Evolutionary conservation across 2,113 vertebrate genomes (phyloP), one percentile per base, ranked within the genome.

Genomic region (Oxyruncus cristatus): DNA sequence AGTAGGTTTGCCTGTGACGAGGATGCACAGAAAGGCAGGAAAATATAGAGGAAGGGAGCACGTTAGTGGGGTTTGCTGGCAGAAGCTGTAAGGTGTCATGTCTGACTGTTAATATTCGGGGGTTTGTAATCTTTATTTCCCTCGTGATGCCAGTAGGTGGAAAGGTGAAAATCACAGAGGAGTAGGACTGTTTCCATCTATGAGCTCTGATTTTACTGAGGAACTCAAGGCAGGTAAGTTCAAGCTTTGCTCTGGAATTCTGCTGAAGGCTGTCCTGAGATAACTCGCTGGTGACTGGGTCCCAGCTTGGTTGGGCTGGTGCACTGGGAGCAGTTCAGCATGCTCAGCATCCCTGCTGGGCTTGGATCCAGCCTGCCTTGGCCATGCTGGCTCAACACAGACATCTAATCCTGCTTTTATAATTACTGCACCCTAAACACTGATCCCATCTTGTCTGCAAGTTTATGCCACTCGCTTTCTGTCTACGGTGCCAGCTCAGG

Each of bases 391-490:
- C 50, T 58, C 56, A 12, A 0, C 4, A 16, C 35, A 76, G 32
- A 18, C 14, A 23, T 65, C 24, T 12, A 33, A 47, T 22, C 14
- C 13, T 7, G 12, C 5, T 23, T 53, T 58, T 21, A 21, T 3
- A 46, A 50, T 7, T 67, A 21, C 59, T 47, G 33, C 37, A 20
- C 4, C 37, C 62, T 18, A 18, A 71, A 21, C 32, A 16, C 19
- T 22, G 18, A 26, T 9, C 33, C 24, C 13, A 19, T 7, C 39
- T 27, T 17, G 15, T 0, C 3, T 6, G 1, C 12, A 8, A 8
- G 8, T 24, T 47, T 4, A 8, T 20, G 44, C 6, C 49, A 2
- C 23, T 39, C 55, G 11, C 11, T 17, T 11, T 9, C 24, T 37
- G 37, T 30, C 37, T 44, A 5, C 0, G 2, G 0, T 20, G 23